Percentiles rank a stretch among this genome's conserved stretches.
These are phyloP conservation scores for Aphaenogaster floridana DNA, from an alignment of 1,140 invertebrate species.

Conservation along the genomic window DNA sequence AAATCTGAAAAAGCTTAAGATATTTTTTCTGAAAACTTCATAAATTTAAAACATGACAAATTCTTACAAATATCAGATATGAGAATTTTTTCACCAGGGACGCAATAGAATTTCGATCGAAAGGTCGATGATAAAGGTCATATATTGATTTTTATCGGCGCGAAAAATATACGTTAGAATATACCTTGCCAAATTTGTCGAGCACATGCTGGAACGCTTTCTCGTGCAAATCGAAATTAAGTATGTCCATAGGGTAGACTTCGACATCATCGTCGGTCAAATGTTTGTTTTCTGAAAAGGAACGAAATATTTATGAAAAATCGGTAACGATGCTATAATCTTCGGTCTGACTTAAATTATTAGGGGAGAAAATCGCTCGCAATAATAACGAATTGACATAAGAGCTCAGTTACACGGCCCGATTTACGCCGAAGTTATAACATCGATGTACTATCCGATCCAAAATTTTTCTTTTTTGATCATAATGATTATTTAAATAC, in stretches of 20 bases:
- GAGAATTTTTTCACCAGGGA: no score
- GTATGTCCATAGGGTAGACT: slow-evolving; percentile 91
- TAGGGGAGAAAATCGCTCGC: background rate
- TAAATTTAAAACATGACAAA: no score
- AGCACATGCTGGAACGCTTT: slow-evolving; percentile 89
- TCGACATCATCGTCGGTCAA: slow-evolving; percentile 89
- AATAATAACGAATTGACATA: background rate
- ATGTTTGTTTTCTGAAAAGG: slow-evolving; percentile 83
- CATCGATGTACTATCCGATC: no score
- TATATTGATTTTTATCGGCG: background rate
- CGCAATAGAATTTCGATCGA: background rate
- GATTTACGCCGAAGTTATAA: no score
- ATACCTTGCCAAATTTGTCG: slow-evolving; percentile 91
- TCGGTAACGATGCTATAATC: background rate
- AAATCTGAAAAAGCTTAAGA: no score
- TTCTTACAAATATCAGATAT: no score
- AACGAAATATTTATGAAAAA: background rate
- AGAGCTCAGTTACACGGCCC: no score
- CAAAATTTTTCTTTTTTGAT: no score
- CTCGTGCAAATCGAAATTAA: slow-evolving; percentile 89
- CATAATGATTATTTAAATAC: no score
- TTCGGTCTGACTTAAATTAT: background rate
- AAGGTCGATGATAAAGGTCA: background rate
- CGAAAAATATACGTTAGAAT: background rate
- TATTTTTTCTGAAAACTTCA: no score